Percentiles rank a stretch among this genome's conserved stretches.
Conservation (phyloP, 2,888 invertebrate species). For the Scaptomyza polygonia region DNA sequence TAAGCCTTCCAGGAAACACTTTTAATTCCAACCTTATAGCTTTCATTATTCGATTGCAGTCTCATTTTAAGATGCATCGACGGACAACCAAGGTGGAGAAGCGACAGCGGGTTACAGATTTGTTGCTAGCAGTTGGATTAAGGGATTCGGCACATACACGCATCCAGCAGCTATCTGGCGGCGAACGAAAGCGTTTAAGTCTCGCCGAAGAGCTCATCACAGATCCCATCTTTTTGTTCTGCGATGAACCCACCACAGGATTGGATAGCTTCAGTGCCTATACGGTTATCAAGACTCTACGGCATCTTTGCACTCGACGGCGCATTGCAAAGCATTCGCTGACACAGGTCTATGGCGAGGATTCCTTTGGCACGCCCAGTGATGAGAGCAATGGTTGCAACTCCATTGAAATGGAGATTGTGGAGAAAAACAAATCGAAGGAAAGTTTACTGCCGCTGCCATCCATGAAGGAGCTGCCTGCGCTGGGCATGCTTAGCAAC, state of each 20-base stretch:
- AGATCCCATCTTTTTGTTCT: constrained; percentile 94
- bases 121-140: constrained; percentile 88
- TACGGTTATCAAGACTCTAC: constrained; percentile 90
- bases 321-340: constrained; percentile 70
- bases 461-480: constrained; percentile 64
- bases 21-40: not conserved
- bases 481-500: constrained; percentile 68
- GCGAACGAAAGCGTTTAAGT: constrained; percentile 93
- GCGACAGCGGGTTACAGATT: constrained; percentile 78
- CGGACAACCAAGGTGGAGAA: constrained; percentile 84
- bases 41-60: constrained; percentile 85
- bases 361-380: constrained; percentile 67
- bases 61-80: constrained; percentile 90
- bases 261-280: constrained; percentile 95
- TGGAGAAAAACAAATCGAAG: constrained; percentile 40
- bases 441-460: constrained; percentile 59
- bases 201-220: constrained; percentile 95
- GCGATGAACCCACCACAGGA: constrained; percentile 97
- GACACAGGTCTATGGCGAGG: constrained; percentile 76
- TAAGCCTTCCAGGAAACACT: constrained; percentile 82
- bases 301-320: constrained; percentile 86
- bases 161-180: constrained; percentile 92
- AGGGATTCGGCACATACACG: constrained; percentile 89
- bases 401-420: constrained; percentile 82
- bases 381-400: constrained; percentile 57